phyloP scores from a whole-genome alignment of 2,113 vertebrate species.

The Pygathrix nemaeus region DNA sequence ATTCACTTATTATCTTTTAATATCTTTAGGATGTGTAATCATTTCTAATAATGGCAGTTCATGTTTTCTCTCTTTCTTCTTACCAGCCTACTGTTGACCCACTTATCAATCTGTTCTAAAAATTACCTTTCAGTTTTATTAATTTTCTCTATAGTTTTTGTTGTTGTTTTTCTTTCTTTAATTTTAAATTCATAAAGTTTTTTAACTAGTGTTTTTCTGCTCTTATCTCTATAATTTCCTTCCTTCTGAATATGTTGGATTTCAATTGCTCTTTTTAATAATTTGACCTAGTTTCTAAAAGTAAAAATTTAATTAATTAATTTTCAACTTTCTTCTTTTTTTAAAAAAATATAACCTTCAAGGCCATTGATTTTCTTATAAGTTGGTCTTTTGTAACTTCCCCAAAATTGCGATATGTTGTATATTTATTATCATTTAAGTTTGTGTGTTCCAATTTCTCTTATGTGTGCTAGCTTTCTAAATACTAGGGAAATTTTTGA shows the following conservation, averaged over 20 bases:
- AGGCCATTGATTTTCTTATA: background rate
- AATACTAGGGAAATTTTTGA: background rate
- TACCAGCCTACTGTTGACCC: background rate
- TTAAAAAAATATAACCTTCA: background rate
- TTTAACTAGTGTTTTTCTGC: background rate
- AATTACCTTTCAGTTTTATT: background rate
- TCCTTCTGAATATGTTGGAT: background rate
- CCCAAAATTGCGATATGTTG: background rate
- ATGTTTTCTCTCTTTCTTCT: background rate
- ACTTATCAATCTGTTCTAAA: background rate
- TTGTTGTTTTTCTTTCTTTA: background rate
- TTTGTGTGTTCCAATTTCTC: background rate
- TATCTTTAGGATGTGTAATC: background rate
- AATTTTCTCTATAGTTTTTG: background rate
- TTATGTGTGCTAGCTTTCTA: background rate
- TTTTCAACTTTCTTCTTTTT: background rate
- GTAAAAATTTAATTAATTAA: background rate
- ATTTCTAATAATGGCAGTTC: background rate
- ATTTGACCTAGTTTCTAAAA: background rate
- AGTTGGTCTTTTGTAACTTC: background rate
- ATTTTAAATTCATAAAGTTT: background rate
- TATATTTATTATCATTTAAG: background rate
- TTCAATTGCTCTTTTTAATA: background rate
- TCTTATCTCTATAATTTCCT: background rate
- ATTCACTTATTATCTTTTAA: background rate